Evolutionary conservation across 2,888 invertebrate species (phyloP), one percentile per base, ranked within the genome.

Genomic region (Oscheius sp.): DNA sequence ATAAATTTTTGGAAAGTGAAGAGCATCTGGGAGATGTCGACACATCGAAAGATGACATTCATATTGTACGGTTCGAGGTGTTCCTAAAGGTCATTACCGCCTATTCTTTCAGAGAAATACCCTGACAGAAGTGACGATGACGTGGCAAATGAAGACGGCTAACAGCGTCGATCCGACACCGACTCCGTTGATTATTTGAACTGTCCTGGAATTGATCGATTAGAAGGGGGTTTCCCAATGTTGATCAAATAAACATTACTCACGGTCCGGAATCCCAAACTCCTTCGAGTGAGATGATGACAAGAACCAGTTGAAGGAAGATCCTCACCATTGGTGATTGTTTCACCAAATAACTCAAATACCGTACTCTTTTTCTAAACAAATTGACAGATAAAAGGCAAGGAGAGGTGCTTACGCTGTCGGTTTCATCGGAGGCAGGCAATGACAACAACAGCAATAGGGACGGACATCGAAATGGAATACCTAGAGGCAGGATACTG

Each of bases 1-100:
- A 75, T 49, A 52, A 72, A 75, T 61, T 75, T 75, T 29, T 75
- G 75, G 25, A 75, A 58, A 2, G 75, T 72, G 72, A 72, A 75
- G 45, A 72, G 61, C 59, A 75, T 52, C 49, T 75, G 75, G 16
- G 72, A 46, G 25, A 72, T 25, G 43, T 75, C 64, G 9, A 75
- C 75, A 46, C 75, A 75, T 13, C 64, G 69, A 58, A 72, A 75
- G 52, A 75, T 68, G 29, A 58, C 72, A 45, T 63, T 63, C 72
- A 72, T 75, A 45, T 75, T 75, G 61, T 72, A 75, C 9, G 72
- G 68, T 27, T 52, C 69, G 13, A 72, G 52, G 18, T 64, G 72
- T 9, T 75, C 75, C 74, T 74, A 58, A 53, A 74, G 66, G n/a
- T 12, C n/a, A n/a, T n/a, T 45, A 45, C 13, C 45, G 45, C 12